Base-by-base conservation (phyloP, 2,888 invertebrate species). In the Hyposoter dolosus region DNA sequence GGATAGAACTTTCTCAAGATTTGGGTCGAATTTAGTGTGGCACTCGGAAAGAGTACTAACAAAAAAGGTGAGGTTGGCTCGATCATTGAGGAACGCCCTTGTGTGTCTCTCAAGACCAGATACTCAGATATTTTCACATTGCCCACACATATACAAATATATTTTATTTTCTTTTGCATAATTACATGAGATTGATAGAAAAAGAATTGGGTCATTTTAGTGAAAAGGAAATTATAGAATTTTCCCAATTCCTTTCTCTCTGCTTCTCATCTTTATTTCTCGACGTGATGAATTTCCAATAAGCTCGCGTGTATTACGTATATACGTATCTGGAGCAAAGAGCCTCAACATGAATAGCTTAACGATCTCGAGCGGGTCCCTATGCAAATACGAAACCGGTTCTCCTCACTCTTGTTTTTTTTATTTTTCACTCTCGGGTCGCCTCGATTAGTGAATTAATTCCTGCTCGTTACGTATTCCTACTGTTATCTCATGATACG, bases 231-330 rank as follows among this genome's bases (percentile, higher is more conserved):
- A 56, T 77, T 65, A 71, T 82, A 82, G 53, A 65, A 77, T 72
- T 78, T 72, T 66, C 43, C 19, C 56, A 47, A 23, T 28, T 76
- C 43, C 56, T 56, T 6, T 56, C 9, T 69, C 19, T 65, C 43
- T 76, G n/a, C 35, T 45, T 32, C 19, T n/a, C 53, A 45, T 66
- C 66, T 66, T 32, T 45, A 71, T 71, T n/a, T n/a, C 19, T 45
- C 63, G 53, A 72, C 45, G 76, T 56, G 78, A 79, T 75, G 78
- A 82, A 85, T 85, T 69, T 82, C 69, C 69, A 78, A 85, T 82
- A 78, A 68, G 74, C 66, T 17, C 50, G 40, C 50, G 40, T 47
- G 47, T 10, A 66, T 40, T 10, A 77, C 23, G 65, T 65, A 76
- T 35, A 56, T 23, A 43, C 60, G 47, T 15, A 78, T 77, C 45